phyloP scores from a whole-genome alignment of 2,113 vertebrate species.

The Chionomys nivalis region DNA sequence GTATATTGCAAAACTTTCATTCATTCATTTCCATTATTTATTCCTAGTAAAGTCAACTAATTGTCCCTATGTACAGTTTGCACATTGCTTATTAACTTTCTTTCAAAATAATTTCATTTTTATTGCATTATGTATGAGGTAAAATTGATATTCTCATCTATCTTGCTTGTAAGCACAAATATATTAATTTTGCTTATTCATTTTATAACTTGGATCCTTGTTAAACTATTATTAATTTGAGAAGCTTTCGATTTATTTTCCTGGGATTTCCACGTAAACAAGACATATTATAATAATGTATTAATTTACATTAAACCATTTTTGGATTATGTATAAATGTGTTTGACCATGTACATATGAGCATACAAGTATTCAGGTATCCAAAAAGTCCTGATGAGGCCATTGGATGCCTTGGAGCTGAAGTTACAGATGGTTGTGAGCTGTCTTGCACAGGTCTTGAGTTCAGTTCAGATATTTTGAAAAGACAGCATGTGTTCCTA shows the following conservation, averaged over 20 bases:
- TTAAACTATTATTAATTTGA: conserved; percentile 54
- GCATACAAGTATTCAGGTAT: not conserved
- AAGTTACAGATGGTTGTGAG: not conserved
- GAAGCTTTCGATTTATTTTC: conserved; percentile 19
- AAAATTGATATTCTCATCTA: conserved; percentile 28
- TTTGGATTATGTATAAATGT: not conserved
- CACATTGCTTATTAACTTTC: conserved; percentile 2
- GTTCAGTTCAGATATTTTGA: too few species aligned
- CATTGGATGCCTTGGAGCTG: not conserved
- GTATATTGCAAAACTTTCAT: not conserved
- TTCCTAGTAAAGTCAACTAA: not conserved
- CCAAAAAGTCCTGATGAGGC: not conserved
- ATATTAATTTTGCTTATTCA: conserved; percentile 45
- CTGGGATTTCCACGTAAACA: not conserved
- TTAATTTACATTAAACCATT: not conserved
- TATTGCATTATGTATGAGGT: conserved; percentile 27
- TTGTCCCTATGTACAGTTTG: not conserved
- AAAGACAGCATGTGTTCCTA: too few species aligned
- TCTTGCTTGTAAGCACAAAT: not conserved
- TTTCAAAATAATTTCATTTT: conserved; percentile 56
- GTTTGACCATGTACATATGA: not conserved
- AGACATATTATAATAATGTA: not conserved
- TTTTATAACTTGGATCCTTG: conserved; percentile 1
- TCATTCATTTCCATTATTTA: not conserved
- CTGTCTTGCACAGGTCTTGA: too few species aligned